phyloP scores from a whole-genome alignment of 2,888 invertebrate genomes.

The Pardosa pseudoannulata region DNA sequence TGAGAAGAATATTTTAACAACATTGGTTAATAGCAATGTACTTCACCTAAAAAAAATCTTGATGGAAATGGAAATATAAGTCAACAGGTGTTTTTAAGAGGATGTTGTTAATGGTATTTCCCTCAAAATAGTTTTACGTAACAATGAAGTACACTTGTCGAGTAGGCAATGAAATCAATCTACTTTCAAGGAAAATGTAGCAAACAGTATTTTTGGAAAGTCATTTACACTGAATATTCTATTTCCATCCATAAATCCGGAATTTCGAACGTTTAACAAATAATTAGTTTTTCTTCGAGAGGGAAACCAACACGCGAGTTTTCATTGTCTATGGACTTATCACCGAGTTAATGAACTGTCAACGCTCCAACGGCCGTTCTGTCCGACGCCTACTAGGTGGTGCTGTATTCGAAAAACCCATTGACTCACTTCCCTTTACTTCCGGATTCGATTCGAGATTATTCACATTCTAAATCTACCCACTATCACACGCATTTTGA shows the following conservation, averaged over 20 bases:
- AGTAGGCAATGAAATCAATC: no score
- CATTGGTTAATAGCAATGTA: no score
- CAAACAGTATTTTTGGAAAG: neutral
- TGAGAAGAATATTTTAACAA: no score
- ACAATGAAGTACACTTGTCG: no score
- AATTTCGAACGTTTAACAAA: neutral
- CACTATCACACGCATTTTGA: neutral
- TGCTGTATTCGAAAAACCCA: neutral
- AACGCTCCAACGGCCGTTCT: neutral
- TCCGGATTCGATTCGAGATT: neutral
- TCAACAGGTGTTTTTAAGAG: no score
- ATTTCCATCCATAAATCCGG: neutral
- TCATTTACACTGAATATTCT: neutral
- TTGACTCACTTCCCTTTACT: neutral
- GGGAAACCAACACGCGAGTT: neutral
- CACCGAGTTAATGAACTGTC: neutral
- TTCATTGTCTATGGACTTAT: neutral
- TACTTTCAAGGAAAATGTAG: no score
- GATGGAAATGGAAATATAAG: no score
- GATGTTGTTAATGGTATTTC: no score
- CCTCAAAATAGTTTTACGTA: no score
- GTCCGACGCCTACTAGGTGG: neutral
- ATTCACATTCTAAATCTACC: neutral
- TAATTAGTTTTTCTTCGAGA: neutral
- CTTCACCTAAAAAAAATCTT: no score